These are phyloP conservation scores for Scomber japonicus DNA, from an alignment of 2,113 vertebrate species.

Conservation along the genomic window DNA sequence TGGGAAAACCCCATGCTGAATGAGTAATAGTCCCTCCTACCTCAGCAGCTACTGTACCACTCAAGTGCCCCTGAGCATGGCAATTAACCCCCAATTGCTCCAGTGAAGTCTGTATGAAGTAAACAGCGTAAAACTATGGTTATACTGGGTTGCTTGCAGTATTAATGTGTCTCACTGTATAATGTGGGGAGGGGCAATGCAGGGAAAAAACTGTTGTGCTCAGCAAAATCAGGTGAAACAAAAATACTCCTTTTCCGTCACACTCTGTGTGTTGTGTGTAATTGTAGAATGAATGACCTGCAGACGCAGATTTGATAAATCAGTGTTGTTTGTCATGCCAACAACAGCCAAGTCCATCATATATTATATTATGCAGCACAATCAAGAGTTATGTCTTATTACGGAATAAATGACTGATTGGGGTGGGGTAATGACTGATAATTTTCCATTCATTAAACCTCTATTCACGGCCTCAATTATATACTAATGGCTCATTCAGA, in stretches of 20 bases:
- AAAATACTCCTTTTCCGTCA: neutral
- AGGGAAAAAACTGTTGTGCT: neutral
- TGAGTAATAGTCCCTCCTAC: conserved; percentile 20
- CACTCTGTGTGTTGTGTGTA: neutral
- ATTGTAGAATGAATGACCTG: neutral
- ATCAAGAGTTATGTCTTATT: conserved; percentile 49
- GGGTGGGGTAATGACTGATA: conserved; percentile 56
- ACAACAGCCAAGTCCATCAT: conserved; percentile 24
- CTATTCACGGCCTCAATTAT: conserved; percentile 69
- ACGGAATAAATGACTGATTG: conserved; percentile 64
- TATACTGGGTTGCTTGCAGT: neutral
- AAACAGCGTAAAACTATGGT: conserved; percentile 10
- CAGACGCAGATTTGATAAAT: conserved; percentile 38
- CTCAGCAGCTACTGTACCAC: conserved; percentile 9
- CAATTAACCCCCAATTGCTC: conserved; percentile 31
- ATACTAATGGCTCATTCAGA: conserved; percentile 62
- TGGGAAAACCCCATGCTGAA: conserved; percentile 6
- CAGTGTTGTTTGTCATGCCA: conserved; percentile 37
- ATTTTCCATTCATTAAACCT: conserved; percentile 77
- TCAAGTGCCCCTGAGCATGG: conserved; percentile 11
- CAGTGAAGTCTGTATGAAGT: conserved; percentile 8
- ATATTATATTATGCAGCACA: conserved; percentile 13
- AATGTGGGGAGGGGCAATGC: neutral
- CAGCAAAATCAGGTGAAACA: neutral
- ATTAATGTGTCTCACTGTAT: neutral